phyloP scores from a whole-genome alignment of 1,140 invertebrate genomes.

The Arion vulgaris region DNA sequence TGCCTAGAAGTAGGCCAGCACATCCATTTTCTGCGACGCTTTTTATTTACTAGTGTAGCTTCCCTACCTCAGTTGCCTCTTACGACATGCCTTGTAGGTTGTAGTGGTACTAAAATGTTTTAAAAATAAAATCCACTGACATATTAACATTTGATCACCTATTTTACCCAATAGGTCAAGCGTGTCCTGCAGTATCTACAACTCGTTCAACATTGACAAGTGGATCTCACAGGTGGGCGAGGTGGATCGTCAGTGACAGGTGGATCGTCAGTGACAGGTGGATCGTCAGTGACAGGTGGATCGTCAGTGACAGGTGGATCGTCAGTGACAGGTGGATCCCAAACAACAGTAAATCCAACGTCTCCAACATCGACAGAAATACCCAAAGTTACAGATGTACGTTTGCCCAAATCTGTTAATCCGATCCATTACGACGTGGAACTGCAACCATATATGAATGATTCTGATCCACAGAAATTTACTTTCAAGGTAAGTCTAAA shows the following conservation, averaged over 20 bases:
- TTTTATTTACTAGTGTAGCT: no score
- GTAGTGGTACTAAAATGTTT: no score
- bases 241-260: no score
- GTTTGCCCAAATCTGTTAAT: conserved; percentile 60
- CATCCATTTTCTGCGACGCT: no score
- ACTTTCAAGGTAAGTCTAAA: conserved; percentile 73
- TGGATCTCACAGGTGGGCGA: no score
- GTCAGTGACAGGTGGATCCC: background rate
- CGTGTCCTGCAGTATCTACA: background rate
- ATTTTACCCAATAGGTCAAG: background rate
- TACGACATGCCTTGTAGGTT: no score
- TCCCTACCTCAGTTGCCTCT: no score
- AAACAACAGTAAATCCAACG: background rate
- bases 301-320: no score
- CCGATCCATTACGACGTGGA: conserved; percentile 67
- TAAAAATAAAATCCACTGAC: no score
- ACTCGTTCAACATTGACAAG: no score
- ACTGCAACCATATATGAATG: conserved; percentile 67
- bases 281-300: background rate
- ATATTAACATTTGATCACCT: no score
- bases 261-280: background rate
- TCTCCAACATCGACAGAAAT: background rate
- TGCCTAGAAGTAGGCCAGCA: no score
- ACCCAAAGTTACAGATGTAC: conserved; percentile 46
- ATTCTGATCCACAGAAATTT: conserved; percentile 53